Evolutionary conservation across 2,113 vertebrate genomes (phyloP).

Genomic region (Leptosomus discolor): DNA sequence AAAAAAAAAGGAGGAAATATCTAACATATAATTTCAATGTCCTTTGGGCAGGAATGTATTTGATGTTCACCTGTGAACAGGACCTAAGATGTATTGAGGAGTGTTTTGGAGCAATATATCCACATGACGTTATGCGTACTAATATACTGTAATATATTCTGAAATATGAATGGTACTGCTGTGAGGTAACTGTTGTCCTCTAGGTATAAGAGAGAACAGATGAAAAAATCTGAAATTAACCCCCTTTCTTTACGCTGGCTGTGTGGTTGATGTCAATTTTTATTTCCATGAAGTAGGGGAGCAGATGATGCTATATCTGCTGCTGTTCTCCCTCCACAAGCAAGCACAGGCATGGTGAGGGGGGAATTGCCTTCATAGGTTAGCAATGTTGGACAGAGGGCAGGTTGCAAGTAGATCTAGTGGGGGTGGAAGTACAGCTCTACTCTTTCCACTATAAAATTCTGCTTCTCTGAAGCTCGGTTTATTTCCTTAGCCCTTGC

Average conservation of each 20-base stretch:
- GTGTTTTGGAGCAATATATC: background rate
- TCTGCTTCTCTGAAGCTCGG: background rate
- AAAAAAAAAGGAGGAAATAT: too few species aligned
- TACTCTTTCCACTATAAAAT: background rate
- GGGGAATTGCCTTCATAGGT: background rate
- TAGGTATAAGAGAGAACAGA: background rate
- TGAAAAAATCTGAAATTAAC: background rate
- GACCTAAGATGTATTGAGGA: background rate
- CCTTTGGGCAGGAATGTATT: background rate
- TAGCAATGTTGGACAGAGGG: background rate
- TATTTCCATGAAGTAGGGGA: background rate
- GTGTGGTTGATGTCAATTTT: background rate
- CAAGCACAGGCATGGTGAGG: background rate
- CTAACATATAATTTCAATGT: background rate
- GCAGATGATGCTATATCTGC: background rate
- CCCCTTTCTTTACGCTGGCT: background rate
- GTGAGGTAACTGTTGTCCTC: background rate
- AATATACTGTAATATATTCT: background rate
- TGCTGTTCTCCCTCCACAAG: background rate
- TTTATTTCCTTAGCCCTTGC: background rate
- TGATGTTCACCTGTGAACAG: background rate
- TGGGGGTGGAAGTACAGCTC: background rate
- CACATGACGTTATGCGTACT: background rate
- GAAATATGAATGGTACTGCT: background rate
- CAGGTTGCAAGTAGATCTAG: background rate